Base-by-base conservation (phyloP, 2,797 vertebrate species). In the Merluccius polli region DNA sequence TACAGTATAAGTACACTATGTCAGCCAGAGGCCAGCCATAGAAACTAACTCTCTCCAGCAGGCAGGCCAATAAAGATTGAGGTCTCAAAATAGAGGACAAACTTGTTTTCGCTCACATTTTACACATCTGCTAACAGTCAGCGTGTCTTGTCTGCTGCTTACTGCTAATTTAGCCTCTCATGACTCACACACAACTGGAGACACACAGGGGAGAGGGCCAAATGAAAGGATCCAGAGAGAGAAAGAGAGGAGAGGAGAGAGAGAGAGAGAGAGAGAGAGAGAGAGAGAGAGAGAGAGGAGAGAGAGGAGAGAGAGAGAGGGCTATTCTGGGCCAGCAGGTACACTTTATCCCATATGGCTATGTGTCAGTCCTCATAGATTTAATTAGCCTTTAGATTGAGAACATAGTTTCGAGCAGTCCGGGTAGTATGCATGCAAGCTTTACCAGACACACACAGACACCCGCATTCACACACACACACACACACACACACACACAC, bases 51-150 rank as follows among this genome's bases (percentile, higher is more conserved):
- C 44, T 74, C 76, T 80, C n/a, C 11, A 77, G 73, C 81, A 83
- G 21, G 31, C 72, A n/a, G 21, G 8, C 8, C 21, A 59, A 24
- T 24, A 21, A 32, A 31, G 59, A 79, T 68, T 78, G 16, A 15
- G 75, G 30, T 78, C 73, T 69, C 76, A 77, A 86, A 87, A 84
- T 79, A 82, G 77, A 65, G 75, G 18, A 69, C 36, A 85, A 73
- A 86, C 84, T 74, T 78, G 74, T 78, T 76, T 86, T 88, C 85
- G 81, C 81, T 89, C 80, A 81, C 88, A 88, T 86, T 72, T 83
- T 73, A 65, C 82, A 89, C 86, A 90, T 89, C 87, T 91, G 87
- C 79, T 68, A 88, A 84, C 83, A 83, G 85, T 89, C 87, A 87
- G 36, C 82, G 69, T 77, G 74, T 86, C 87, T 85, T 87, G 84